Evolutionary conservation across 2,888 invertebrate species (phyloP), one percentile per base, ranked within the genome.

Genomic region (Nomada goodeniana): DNA sequence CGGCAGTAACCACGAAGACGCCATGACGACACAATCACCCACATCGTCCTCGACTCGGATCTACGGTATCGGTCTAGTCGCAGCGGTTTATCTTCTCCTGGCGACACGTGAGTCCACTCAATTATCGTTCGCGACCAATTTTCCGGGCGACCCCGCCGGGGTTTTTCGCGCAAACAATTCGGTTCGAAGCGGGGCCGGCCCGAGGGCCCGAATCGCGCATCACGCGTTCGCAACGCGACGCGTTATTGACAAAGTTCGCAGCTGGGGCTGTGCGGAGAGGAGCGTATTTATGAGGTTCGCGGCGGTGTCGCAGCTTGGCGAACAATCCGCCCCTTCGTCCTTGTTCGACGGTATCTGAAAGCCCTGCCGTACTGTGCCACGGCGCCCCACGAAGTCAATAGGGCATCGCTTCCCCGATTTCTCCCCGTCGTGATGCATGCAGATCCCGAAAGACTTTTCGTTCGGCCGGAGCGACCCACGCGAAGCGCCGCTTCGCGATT

Each of bases 1-100:
- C 91, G 90, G 89, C 93, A 93, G 93, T 93, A 92, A 93, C 91
- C 91, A 91, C 91, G 91, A 91, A 92, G 92, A 91, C 93, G 91
- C 90, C 93, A 93, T 93, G 93, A 91, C 91, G 91, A 91, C 91
- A 92, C 92, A 91, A 92, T 90, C 93, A 91, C 88, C 91, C 90
- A 76, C 86, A 87, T 86, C 89, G 76, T 88, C 89, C 89, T 84
- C 89, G 84, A 71, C 89, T 82, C 90, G 89, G 88, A 88, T 88
- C 86, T 81, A 83, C 78, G 77, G 88, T 70, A 80, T 88, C 73
- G 89, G 89, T 90, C 91, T 91, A 86, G 85, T 92, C 89, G 83
- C 76, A 52, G 84, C 86, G 79, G 72, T 92, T 59, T 88, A 90
- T 79, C 86, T 92, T 74, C 80, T 92, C 76, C 85, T 90, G 76